Conservation (phyloP, 2,888 invertebrate species). For the Panopea generosa region DNA sequence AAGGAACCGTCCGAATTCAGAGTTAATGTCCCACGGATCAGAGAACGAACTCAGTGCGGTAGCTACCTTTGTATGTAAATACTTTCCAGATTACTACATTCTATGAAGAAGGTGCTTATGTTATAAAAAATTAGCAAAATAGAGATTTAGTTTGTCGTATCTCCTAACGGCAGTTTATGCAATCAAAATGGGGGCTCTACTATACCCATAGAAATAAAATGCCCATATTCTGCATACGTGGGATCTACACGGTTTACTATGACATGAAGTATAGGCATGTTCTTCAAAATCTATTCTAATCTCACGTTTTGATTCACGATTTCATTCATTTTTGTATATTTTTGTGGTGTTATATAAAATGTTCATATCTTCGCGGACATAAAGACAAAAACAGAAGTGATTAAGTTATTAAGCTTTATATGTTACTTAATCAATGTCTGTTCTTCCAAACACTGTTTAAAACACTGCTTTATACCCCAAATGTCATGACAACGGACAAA, state of each 20-base stretch:
- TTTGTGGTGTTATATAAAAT: too few relatives aligned
- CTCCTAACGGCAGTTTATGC: constrained; percentile 36
- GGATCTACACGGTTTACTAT: constrained; percentile 25
- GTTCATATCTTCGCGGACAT: too few relatives aligned
- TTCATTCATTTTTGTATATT: too few relatives aligned
- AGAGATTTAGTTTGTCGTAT: constrained; percentile 9
- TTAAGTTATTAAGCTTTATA: too few relatives aligned
- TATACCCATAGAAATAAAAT: constrained; percentile 38
- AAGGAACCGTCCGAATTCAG: constrained; percentile 1
- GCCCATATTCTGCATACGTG: constrained; percentile 31
- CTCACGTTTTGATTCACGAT: constrained; percentile 13
- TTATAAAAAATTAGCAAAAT: constrained; percentile 1
- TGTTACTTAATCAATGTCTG: too few relatives aligned
- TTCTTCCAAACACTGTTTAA: too few relatives aligned
- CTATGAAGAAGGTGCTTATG: constrained; percentile 40
- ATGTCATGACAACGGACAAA: too few relatives aligned
- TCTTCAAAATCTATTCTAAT: constrained; percentile 15
- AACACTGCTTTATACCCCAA: too few relatives aligned
- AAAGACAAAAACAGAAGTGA: too few relatives aligned
- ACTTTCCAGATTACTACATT: constrained; percentile 25
- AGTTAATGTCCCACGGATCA: constrained; percentile 20
- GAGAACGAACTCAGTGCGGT: constrained; percentile 26
- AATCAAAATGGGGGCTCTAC: neutral
- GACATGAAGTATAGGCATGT: constrained; percentile 17
- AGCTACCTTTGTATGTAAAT: constrained; percentile 36